Percentiles rank a stretch among this genome's conserved stretches.
Conservation (phyloP, 2,888 invertebrate genomes). For the Chrysolina oricalcia region DNA sequence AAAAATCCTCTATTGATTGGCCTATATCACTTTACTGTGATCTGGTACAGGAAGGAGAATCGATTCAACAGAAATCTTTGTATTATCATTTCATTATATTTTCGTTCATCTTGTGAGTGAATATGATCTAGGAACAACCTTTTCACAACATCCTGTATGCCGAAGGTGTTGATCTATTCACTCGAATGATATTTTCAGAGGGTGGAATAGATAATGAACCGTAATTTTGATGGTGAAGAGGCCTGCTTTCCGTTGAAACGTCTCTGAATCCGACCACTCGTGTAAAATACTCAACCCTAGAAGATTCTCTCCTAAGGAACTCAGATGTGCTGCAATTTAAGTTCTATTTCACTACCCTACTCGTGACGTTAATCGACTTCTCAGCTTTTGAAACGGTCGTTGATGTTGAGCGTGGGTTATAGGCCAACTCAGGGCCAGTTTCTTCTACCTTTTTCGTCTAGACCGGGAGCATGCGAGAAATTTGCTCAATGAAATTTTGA, state of each 20-base stretch:
- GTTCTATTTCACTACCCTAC: constrained; percentile 71
- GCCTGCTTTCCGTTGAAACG: constrained; percentile 35
- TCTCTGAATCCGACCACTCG: constrained; percentile 60
- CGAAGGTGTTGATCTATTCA: background rate
- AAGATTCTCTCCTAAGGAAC: constrained; percentile 68
- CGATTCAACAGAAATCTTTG: too few relatives aligned
- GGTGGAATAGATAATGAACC: constrained; percentile 23
- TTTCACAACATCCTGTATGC: background rate
- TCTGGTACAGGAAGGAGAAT: too few relatives aligned
- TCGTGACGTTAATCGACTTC: constrained; percentile 72
- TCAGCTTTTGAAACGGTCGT: constrained; percentile 68
- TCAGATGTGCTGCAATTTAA: constrained; percentile 71
- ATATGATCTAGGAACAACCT: background rate
- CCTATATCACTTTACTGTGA: too few relatives aligned
- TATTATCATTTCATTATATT: too few relatives aligned
- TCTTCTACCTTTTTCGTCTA: constrained; percentile 43
- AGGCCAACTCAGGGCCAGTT: constrained; percentile 37
- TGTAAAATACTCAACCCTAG: constrained; percentile 68
- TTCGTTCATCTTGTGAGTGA: too few relatives aligned
- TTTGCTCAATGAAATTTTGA: background rate
- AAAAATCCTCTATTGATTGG: too few relatives aligned
- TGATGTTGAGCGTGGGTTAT: constrained; percentile 56
- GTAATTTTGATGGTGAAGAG: constrained; percentile 31
- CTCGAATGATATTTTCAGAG: constrained; percentile 15
- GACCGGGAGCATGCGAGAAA: background rate